These are phyloP conservation scores for Cephus runcator DNA, from an alignment of 2,888 invertebrate species.

Conservation along the genomic window DNA sequence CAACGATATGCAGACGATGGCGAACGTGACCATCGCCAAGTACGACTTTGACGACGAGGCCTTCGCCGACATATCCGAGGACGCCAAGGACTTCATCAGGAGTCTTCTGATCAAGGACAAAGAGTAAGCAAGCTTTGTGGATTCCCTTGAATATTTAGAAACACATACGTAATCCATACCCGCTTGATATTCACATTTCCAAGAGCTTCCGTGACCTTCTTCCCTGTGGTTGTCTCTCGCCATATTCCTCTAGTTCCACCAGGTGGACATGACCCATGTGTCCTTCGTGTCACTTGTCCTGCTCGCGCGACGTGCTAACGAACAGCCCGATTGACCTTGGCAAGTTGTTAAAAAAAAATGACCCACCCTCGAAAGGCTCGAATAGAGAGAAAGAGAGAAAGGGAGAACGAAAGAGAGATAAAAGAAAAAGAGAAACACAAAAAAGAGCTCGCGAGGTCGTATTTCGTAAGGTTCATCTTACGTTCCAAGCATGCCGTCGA, in stretches of 20 bases:
- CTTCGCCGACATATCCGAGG: slow-evolving; percentile 92
- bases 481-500: background rate
- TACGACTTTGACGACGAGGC: slow-evolving; percentile 98
- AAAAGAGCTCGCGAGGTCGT: slow-evolving; percentile 15
- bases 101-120: slow-evolving; percentile 92
- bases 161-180: background rate
- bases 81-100: slow-evolving; percentile 95
- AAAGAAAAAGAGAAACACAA: slow-evolving; percentile 10
- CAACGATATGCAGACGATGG: slow-evolving; percentile 97
- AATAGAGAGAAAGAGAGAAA: slow-evolving; percentile 15
- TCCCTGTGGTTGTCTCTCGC: background rate
- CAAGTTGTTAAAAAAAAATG: background rate
- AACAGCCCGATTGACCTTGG: slow-evolving; percentile 2
- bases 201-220: background rate
- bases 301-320: background rate
- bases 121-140: slow-evolving; percentile 74
- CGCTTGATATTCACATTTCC: background rate
- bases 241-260: background rate
- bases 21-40: slow-evolving; percentile 96
- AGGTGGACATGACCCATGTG: background rate
- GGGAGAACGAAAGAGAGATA: slow-evolving; percentile 18
- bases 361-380: slow-evolving; percentile 3
- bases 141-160: background rate
- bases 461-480: background rate
- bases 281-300: background rate